Conservation (phyloP, 1,140 invertebrate species). For the Apocrypta bakeri region DNA sequence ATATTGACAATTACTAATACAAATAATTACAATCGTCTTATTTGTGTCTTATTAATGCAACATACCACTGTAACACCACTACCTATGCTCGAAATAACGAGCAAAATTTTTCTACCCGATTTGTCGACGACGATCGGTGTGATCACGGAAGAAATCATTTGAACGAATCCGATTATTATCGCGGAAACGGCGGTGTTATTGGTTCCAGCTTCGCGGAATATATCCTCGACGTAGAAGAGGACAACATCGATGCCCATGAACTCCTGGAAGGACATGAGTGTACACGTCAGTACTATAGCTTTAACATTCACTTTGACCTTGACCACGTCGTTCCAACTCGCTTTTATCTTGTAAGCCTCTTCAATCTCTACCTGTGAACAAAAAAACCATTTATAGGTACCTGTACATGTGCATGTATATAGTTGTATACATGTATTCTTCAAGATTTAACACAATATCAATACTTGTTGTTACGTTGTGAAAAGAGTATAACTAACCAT, state of each 20-base stretch:
- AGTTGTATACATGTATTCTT: too few species aligned
- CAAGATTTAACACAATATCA: too few species aligned
- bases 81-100: conserved; percentile 80
- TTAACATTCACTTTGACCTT: conserved; percentile 74
- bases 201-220: conserved; percentile 79
- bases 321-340: conserved; percentile 75
- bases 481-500: too few species aligned
- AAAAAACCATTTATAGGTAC: too few species aligned
- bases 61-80: conserved; percentile 71
- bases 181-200: conserved; percentile 69
- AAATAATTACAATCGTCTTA: too few species aligned
- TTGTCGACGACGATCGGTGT: conserved; percentile 83
- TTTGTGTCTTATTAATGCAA: too few species aligned
- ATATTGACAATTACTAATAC: too few species aligned
- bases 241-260: conserved; percentile 87
- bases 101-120: conserved; percentile 82
- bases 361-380: conserved; percentile 69
- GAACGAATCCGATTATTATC: conserved; percentile 84
- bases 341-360: conserved; percentile 73
- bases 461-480: too few species aligned
- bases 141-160: conserved; percentile 79
- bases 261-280: conserved; percentile 83
- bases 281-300: conserved; percentile 80
- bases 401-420: too few species aligned
- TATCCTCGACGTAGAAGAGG: conserved; percentile 84